phyloP scores from a whole-genome alignment of 2,888 invertebrate genomes.

The Erebia palarica region DNA sequence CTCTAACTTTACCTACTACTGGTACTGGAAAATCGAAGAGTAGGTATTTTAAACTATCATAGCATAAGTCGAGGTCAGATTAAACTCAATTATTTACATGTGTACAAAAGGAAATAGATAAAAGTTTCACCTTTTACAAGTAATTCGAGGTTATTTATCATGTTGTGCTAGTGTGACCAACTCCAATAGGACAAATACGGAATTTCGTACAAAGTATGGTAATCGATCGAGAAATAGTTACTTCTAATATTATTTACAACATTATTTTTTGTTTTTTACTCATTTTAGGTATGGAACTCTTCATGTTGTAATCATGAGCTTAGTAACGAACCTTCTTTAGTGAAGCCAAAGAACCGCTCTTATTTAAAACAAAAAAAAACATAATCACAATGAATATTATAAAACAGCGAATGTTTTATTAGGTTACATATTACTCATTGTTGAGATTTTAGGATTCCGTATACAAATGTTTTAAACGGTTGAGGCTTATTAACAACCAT shows the following conservation, averaged over 20 bases:
- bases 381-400: no score
- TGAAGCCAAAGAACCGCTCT: no score
- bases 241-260: no score
- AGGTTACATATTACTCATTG: conserved; percentile 51
- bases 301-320: no score
- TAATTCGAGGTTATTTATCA: conserved; percentile 80
- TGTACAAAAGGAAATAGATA: conserved; percentile 69
- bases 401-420: no score
- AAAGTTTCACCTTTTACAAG: conserved; percentile 78
- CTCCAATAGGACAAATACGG: not conserved
- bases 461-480: not conserved
- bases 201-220: not conserved
- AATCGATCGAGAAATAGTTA: no score
- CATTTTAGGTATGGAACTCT: no score
- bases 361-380: no score
- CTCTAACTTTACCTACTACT: conserved; percentile 26
- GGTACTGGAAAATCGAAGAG: conserved; percentile 37
- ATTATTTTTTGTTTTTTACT: no score
- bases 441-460: conserved; percentile 57
- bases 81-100: conserved; percentile 74
- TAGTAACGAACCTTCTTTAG: no score
- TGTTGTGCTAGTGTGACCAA: conserved; percentile 42
- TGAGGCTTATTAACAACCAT: not conserved
- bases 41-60: conserved; percentile 51
- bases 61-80: conserved; percentile 65